Percentiles rank a stretch among this genome's conserved stretches.
Evolutionary conservation across 2,113 vertebrate genomes (phyloP).

Genomic region (rabbit (Oryctolagus cuniculus)): mOryCun1.1 NC_091435.1:131456001-131456500

Average conservation of each 20-base stretch:
- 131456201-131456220: slow-evolving; percentile 48
- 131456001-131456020: slow-evolving; percentile 3
- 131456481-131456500: slow-evolving; percentile 3
- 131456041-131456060: slow-evolving; percentile 52
- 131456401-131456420: neutral
- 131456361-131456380: slow-evolving; percentile 31
- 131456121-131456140: neutral
- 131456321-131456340: neutral
- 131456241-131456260: slow-evolving; percentile 43
- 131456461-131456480: neutral
- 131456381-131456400: neutral
- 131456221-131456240: neutral
- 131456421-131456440: neutral
- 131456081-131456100: slow-evolving; percentile 45
- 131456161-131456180: slow-evolving; percentile 22
- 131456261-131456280: neutral
- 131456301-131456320: neutral
- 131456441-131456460: neutral
- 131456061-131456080: slow-evolving; percentile 1
- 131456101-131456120: slow-evolving; percentile 26
- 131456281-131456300: neutral
- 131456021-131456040: slow-evolving; percentile 4
- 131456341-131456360: neutral
- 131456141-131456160: slow-evolving; percentile 51
- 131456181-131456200: slow-evolving; percentile 7